Base-by-base conservation (phyloP, 2,797 vertebrate genomes). In the Chelidonichthys spinosus region DNA sequence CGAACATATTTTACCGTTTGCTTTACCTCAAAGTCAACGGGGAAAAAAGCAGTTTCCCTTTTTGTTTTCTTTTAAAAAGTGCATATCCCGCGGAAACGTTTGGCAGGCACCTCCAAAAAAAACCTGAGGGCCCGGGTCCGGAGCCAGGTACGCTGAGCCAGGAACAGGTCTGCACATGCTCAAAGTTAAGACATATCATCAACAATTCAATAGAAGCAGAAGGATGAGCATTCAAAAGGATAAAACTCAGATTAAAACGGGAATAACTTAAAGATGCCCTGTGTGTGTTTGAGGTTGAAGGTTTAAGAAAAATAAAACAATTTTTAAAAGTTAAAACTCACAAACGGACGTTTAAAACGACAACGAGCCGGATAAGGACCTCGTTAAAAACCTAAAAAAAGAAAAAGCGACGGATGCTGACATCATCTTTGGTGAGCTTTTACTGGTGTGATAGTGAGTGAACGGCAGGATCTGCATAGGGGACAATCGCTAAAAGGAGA, bases 401-500 rank as follows among this genome's bases (percentile, higher is more conserved):
- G 13, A 32, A 32, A 25, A 42, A 11, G 4, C 32, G 49, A 72
- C 54, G 36, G 47, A 75, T 52, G 62, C 59, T 81, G 75, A 75
- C 69, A 76, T 81, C 75, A 76, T 87, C 86, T 85, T 87, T 87
- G 86, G 80, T 83, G 79, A 82, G 67, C 52, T 69, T 63, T 63
- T 18, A 52, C 18, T 37, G 54, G 47, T 35, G 74, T 63, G 1
- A 18, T 18, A 47, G 32, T 43, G 39, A 55, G 11, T 33, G 61
- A 43, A 42, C 25, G 25, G 25, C 25, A 25, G 25, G 25, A 25
- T 25, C 25, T 84, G 77, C 65, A 62, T 46, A 58, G 5, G 9
- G 25, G 65, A 78, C 55, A 2, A 32, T 61, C 63, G 33, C 63
- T 50, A 37, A 0, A 35, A 15, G 65, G 18, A 69, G 11, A 25